Evolutionary conservation across 2,888 invertebrate species (phyloP).

Genomic region (Slavum lentiscoides): DNA sequence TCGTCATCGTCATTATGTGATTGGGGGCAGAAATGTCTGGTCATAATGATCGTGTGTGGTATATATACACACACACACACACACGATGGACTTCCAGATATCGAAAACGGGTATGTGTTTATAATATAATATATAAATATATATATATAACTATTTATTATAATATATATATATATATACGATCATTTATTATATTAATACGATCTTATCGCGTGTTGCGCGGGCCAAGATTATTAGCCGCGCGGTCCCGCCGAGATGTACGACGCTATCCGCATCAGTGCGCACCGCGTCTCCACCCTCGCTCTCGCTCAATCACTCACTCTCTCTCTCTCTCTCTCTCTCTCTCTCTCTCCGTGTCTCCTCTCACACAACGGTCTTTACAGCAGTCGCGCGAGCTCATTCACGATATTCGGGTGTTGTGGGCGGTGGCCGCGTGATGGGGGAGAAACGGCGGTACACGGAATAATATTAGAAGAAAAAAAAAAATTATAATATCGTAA

Average conservation of each 20-base stretch:
- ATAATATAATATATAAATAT: not conserved
- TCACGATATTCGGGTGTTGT: conserved; percentile 34
- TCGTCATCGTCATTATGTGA: conserved; percentile 17
- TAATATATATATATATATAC: not conserved
- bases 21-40: conserved; percentile 49
- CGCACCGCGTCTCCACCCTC: not conserved
- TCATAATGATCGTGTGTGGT: conserved; percentile 53
- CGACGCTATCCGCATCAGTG: too few relatives aligned
- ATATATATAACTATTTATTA: not conserved
- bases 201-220: conserved; percentile 52
- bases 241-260: conserved; percentile 35
- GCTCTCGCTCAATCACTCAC: not conserved
- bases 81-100: conserved; percentile 52
- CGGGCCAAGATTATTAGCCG: conserved; percentile 52
- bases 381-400: not conserved
- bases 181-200: conserved; percentile 53
- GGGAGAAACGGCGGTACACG: not conserved
- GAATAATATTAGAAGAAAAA: not conserved
- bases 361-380: too few relatives aligned
- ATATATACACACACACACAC: too few relatives aligned
- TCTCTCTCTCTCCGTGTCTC: not conserved
- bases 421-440: conserved; percentile 6
- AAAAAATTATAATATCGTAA: conserved; percentile 12
- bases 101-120: conserved; percentile 42
- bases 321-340: not conserved